A percentile compares a stretch with the other conserved stretches of the same genome.
Evolutionary conservation across 2,888 invertebrate species (phyloP).

Genomic region (Aethes cnicana): DNA sequence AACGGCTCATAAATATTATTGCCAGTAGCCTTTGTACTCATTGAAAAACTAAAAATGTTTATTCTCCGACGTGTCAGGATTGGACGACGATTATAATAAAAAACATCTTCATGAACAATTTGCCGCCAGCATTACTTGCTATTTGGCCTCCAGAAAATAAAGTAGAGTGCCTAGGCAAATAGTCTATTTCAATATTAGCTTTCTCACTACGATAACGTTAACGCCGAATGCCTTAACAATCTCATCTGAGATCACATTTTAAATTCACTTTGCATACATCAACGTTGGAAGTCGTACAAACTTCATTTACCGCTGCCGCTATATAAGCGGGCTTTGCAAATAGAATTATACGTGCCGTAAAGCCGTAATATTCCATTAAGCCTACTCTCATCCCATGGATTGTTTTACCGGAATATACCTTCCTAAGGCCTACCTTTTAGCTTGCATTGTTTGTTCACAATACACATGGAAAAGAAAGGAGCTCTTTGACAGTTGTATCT

Average conservation of each 20-base stretch:
- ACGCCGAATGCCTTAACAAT: constrained; percentile 8
- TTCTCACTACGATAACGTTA: constrained; percentile 19
- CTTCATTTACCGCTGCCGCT: constrained; percentile 14
- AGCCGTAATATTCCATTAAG: not conserved
- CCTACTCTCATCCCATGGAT: not conserved
- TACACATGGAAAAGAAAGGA: too few relatives aligned
- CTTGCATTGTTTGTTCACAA: too few relatives aligned
- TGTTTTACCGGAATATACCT: not conserved
- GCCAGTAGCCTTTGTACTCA: constrained; percentile 1
- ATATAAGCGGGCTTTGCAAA: constrained; percentile 22
- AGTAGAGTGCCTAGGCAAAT: not conserved
- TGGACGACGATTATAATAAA: too few relatives aligned
- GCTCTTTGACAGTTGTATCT: too few relatives aligned
- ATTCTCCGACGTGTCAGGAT: too few relatives aligned
- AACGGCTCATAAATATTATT: not conserved
- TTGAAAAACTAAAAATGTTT: not conserved
- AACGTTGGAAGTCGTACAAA: constrained; percentile 15
- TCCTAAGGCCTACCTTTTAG: too few relatives aligned
- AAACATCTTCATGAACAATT: not conserved
- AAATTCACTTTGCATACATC: constrained; percentile 29
- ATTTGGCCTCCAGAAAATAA: too few relatives aligned
- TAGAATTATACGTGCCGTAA: constrained; percentile 1
- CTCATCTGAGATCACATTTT: constrained; percentile 17
- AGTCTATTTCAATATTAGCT: constrained; percentile 19
- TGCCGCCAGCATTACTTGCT: not conserved